These are phyloP conservation scores for Tiaroga cobitis DNA, from an alignment of 2,797 vertebrate species.

Conservation along the genomic window DNA sequence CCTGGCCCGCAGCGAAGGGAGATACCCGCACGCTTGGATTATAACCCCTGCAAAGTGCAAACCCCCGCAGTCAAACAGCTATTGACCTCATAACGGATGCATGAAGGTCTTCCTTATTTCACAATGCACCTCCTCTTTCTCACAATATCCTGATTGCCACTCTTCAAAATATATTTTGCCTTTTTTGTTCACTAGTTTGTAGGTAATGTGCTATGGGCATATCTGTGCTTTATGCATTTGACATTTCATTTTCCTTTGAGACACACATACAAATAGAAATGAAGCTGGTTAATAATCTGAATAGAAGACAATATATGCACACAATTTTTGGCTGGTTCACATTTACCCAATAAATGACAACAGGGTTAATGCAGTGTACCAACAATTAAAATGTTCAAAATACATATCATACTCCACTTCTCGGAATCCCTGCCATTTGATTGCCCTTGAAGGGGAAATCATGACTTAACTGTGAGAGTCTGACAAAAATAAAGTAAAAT, in stretches of 20 bases:
- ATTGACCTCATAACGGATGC: conserved; percentile 47
- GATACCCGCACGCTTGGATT: conserved; percentile 10
- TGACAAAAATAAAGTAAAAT: not conserved
- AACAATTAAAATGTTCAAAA: not conserved
- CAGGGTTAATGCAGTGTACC: not conserved
- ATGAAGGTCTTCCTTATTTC: conserved; percentile 14
- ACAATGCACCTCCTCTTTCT: not conserved
- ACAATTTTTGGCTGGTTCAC: not conserved
- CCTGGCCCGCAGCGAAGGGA: conserved; percentile 19
- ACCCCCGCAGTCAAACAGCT: conserved; percentile 38
- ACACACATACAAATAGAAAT: conserved; percentile 11
- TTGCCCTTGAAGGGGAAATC: not conserved
- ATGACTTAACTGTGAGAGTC: not conserved
- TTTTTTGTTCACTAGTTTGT: conserved; percentile 22
- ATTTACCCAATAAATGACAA: not conserved
- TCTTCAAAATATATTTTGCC: conserved; percentile 15
- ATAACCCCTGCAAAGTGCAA: conserved; percentile 35
- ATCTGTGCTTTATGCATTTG: conserved; percentile 15
- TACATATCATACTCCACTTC: not conserved
- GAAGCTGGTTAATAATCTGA: not conserved
- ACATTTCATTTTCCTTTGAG: not conserved
- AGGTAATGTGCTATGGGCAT: not conserved
- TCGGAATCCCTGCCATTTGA: not conserved
- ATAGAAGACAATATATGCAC: not conserved
- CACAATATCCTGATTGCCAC: not conserved